A percentile compares a stretch with the other conserved stretches of the same genome.
Conservation (phyloP, 2,888 invertebrate species). For the Lordiphosa andalusiaca region DNA sequence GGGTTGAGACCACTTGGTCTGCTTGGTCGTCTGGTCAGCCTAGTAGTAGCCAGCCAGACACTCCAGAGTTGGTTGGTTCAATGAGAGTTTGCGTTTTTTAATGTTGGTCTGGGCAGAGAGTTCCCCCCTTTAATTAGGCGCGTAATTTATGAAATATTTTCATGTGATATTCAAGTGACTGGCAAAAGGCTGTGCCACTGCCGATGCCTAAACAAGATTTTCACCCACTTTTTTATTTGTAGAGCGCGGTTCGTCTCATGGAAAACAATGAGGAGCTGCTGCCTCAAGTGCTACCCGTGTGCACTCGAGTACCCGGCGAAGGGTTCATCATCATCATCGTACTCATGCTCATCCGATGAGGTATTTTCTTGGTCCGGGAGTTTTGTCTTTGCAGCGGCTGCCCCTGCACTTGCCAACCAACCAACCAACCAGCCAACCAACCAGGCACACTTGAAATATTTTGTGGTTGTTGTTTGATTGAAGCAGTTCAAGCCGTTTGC, state of each 20-base stretch:
- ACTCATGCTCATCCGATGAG: slow-evolving; percentile 45
- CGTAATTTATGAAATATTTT: slow-evolving; percentile 70
- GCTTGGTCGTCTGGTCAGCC: slow-evolving; percentile 57
- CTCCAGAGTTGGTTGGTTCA: slow-evolving; percentile 53
- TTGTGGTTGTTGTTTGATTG: slow-evolving; percentile 73
- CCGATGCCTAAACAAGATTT: slow-evolving; percentile 47
- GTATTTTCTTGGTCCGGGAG: slow-evolving; percentile 69
- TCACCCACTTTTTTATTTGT: slow-evolving; percentile 56
- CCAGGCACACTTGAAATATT: slow-evolving; percentile 71
- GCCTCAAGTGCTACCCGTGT: slow-evolving; percentile 55
- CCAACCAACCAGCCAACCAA: slow-evolving; percentile 37
- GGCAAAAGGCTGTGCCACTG: slow-evolving; percentile 50
- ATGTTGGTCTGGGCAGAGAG: slow-evolving; percentile 4
- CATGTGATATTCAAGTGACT: slow-evolving; percentile 65
- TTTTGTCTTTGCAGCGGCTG: slow-evolving; percentile 57
- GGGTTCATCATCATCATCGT: slow-evolving; percentile 63
- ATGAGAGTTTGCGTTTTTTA: slow-evolving; percentile 42
- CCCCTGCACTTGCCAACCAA: slow-evolving; percentile 58
- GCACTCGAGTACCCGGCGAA: slow-evolving; percentile 63
- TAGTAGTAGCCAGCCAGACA: slow-evolving; percentile 35
- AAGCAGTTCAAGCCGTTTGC: slow-evolving; percentile 73
- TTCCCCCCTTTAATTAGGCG: slow-evolving; percentile 66
- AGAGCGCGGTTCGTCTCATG: slow-evolving; percentile 43
- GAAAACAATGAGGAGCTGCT: slow-evolving; percentile 42
- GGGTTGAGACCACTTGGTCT: slow-evolving; percentile 44